Conservation (phyloP, 2,797 vertebrate species). For the Premnoplex brunnescens region DNA sequence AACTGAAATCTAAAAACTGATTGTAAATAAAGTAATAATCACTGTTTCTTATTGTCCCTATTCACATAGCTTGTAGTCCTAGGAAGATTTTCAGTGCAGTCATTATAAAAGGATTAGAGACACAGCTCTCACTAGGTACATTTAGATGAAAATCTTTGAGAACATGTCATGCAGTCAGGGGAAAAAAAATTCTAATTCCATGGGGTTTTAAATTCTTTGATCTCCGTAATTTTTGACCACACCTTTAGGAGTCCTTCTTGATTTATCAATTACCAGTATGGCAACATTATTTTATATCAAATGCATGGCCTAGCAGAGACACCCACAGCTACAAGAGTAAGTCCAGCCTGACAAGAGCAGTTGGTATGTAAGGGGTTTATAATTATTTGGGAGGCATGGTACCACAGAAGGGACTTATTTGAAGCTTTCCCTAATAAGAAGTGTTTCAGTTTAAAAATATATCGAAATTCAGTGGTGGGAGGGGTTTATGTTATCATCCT, state of each 20-base stretch:
- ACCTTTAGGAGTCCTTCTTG: neutral
- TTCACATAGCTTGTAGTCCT: neutral
- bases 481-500: neutral
- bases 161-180: neutral
- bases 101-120: neutral
- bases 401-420: neutral
- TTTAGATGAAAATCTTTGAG: neutral
- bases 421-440: neutral
- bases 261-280: neutral
- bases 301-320: neutral
- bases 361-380: neutral
- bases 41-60: neutral
- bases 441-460: neutral
- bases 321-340: neutral
- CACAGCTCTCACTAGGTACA: neutral
- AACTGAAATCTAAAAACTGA: neutral
- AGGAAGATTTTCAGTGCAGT: neutral
- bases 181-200: neutral
- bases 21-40: neutral
- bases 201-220: neutral
- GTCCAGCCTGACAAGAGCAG: neutral
- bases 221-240: neutral
- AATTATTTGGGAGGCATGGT: neutral
- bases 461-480: neutral
- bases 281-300: neutral